Base-by-base conservation (phyloP, 2,797 vertebrate species). In the Xenopus petersii region DNA sequence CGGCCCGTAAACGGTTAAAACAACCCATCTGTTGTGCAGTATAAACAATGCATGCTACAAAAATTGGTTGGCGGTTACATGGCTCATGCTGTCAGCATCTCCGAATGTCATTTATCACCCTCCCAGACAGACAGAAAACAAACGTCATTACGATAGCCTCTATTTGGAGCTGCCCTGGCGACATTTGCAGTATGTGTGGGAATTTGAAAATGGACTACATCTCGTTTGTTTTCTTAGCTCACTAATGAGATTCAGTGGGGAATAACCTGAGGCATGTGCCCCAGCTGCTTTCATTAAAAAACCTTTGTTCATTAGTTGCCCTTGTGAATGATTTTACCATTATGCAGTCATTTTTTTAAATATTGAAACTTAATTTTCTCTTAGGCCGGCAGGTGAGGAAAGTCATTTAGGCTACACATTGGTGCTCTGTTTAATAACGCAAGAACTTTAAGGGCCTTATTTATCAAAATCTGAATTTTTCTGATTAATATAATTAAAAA, bases 121-220 rank as follows among this genome's bases (percentile, higher is more conserved):
- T 4, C 58, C 76, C 71, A 79, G 76, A 79, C 76, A 79, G 76
- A 79, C 76, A 79, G 76, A 79, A 79, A 79, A 79, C 76, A 79
- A 79, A 79, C 76, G 71, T 79, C 76, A 74, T 74, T 65, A 68
- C 54, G 71, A 78, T 78, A 74, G 76, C 58, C 71, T 74, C 66
- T 73, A 74, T 70, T 74, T 68, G 54, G 60, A 73, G 70, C 70
- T 68, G 65, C 68, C 65, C 75, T 78, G 75, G 70, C 70, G 70
- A 78, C 70, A 78, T 78, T 73, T 69, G 59, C 75, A 78, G 71
- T 72, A 73, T 79, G 71, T 79, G 76, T 79, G 76, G 76, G 76
- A 79, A 79, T 79, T 49, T 58, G 24, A 62, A 21, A 73, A 56
- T 67, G 75, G 68, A 69, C 75, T 73, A 78, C 75, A 69, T 30